Evolutionary conservation across 2,888 invertebrate species (phyloP), one percentile per base, ranked within the genome.

Genomic region (Conus canariensis): DNA sequence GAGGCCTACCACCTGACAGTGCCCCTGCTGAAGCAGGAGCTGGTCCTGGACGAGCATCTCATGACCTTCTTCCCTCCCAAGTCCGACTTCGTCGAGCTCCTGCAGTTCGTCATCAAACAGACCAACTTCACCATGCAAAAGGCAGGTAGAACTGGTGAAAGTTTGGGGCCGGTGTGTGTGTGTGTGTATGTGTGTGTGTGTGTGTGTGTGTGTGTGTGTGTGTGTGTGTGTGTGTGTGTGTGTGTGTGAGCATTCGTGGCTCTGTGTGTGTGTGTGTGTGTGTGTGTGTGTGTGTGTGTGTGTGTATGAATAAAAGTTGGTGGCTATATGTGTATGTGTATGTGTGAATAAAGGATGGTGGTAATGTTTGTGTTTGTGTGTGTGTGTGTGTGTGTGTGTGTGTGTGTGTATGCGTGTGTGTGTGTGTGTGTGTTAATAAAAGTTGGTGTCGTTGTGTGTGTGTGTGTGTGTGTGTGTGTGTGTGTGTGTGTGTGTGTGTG

Each of bases 61-160:
- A 96, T 96, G 95, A 95, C 95, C 93, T 96, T 96, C 93, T 96
- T 96, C 92, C 96, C 96, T 12, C 94, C 94, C 8, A 95, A 94
- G 60, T 94, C 95, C 16, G 96, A 96, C 85, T 93, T 96, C 59
- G 94, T 95, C 87, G 95, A 96, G 59, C 95, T 96, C 1, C 93
- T 96, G 2, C 89, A 95, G 87, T 95, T 93, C 92, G 95, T 96
- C 22, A 94, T 96, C 22, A 93, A 94, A 14, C 93, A 95, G 89
- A 94, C 96, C 88, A 94, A 95, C 88, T 93, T 94, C 90, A 94
- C 95, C 9, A 94, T 96, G 93, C 96, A 96, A 91, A 94, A 94
- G 90, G 92, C 91, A 14, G 19, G 59, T 64, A 64, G 64, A 64
- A 64, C 64, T 64, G 10, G 64, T 64, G 64, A 14, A 64, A 16